Percentiles rank a stretch among this genome's conserved stretches.
Evolutionary conservation across 2,888 invertebrate species (phyloP).

Genomic region (Psylliodes chrysocephalus): DNA sequence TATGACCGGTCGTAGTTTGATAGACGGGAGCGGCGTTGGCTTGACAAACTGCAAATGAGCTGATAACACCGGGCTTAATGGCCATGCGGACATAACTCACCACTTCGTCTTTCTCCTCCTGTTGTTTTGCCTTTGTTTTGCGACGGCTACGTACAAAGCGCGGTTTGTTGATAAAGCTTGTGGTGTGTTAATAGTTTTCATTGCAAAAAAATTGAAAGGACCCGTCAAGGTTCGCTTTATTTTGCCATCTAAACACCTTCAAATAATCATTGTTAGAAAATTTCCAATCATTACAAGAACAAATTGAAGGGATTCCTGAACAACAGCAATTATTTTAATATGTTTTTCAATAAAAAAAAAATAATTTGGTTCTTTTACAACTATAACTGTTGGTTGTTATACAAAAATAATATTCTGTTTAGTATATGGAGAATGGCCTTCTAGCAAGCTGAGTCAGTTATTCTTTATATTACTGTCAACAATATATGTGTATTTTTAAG

Average conservation of each 20-base stretch:
- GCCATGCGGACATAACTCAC: constrained; percentile 34
- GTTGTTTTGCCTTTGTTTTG: constrained; percentile 21
- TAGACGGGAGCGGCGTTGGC: constrained; percentile 31
- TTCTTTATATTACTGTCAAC: too few species aligned
- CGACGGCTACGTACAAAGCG: constrained; percentile 1
- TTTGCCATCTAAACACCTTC: neutral
- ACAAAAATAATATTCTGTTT: too few species aligned
- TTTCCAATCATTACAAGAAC: too few species aligned
- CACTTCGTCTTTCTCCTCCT: constrained; percentile 18
- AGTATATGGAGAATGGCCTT: too few species aligned
- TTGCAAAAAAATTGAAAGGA: neutral
- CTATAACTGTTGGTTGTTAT: too few species aligned
- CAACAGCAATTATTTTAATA: too few species aligned
- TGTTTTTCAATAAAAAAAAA: too few species aligned
- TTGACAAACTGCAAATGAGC: constrained; percentile 41
- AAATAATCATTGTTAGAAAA: too few species aligned
- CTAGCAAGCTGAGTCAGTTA: too few species aligned
- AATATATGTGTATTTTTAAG: too few species aligned
- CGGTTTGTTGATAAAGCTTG: constrained; percentile 1
- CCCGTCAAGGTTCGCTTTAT: neutral
- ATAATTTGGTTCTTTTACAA: too few species aligned
- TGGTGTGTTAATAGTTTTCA: neutral
- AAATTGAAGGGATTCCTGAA: too few species aligned
- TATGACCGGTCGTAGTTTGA: constrained; percentile 43
- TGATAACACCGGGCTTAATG: constrained; percentile 39